Evolutionary conservation across 2,797 vertebrate species (phyloP).

Genomic region (Platalea minor): DNA sequence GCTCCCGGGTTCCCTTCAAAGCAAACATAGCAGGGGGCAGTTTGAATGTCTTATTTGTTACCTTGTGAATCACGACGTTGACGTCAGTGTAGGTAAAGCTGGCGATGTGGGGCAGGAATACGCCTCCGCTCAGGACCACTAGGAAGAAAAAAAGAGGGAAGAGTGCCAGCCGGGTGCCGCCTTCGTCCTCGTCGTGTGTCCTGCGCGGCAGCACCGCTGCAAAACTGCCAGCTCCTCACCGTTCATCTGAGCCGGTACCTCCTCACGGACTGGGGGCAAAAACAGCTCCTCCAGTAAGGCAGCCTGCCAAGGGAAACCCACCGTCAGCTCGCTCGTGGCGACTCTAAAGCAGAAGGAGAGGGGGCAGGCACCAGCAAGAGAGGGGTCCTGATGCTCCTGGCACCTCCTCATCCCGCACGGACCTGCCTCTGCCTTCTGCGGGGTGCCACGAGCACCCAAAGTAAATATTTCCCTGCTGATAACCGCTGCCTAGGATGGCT

Average conservation of each 20-base stretch:
- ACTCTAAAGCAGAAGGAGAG: neutral
- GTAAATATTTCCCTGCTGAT: neutral
- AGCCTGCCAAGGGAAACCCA: neutral
- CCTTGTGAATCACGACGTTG: constrained; percentile 17
- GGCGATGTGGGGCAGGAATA: constrained; percentile 18
- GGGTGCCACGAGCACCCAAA: neutral
- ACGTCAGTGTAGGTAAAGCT: neutral
- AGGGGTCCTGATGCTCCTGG: neutral
- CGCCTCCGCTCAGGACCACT: constrained; percentile 4
- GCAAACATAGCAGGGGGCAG: neutral
- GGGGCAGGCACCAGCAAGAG: neutral
- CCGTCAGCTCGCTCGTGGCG: rapidly evolving
- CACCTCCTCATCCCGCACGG: rapidly evolving
- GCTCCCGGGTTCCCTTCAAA: neutral
- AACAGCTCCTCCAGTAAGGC: constrained; percentile 29
- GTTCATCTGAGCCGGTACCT: neutral
- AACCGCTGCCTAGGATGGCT: rapidly evolving
- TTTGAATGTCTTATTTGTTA: neutral
- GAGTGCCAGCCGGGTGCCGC: neutral
- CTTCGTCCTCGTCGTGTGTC: rapidly evolving
- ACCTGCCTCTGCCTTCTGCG: neutral
- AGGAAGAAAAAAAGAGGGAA: neutral
- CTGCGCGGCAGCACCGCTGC: rapidly evolving
- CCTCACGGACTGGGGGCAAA: neutral
- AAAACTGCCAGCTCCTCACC: neutral